Evolutionary conservation across 1,140 invertebrate species (phyloP), one percentile per base, ranked within the genome.

Genomic region (Caenorhabditis elegans): DNA sequence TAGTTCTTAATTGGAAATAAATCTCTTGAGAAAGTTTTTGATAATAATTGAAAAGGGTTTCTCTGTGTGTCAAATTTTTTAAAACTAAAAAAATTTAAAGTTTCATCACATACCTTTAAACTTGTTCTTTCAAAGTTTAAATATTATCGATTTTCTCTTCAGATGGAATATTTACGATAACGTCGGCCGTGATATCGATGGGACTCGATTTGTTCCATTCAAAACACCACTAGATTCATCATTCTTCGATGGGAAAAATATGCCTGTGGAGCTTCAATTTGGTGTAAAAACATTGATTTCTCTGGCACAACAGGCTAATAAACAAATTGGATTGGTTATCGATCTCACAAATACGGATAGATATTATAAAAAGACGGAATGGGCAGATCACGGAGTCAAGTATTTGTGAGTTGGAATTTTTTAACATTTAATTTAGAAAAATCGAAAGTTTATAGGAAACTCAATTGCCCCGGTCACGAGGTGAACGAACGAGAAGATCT

Each of bases 291-390:
- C 24, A 6, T 19, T 48, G 43, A 48, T 77, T 22, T 6, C n/a
- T 13, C 11, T 51, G 77, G 77, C 82, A 17, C n/a, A 77, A n/a
- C 31, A 79, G 15, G 78, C 76, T 4, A 39, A 49, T n/a, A 78
- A 78, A 48, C 53, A 55, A 17, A 78, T 94, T 47, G 93, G 93
- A 76, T 89, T 92, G 46, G 91, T 94, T 22, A 91, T 94, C 53
- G 93, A 94, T 87, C 87, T 94, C 65, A 94, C 93, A 34, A 93
- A 93, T 84, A 94, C 93, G 0, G 86, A 85, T 48, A 91, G 92
- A 70, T 94, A 94, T 87, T 94, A 94, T 87, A 87, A 92, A 83
- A 87, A 87, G 31, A 81, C 90, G 82, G 93, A 84, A 31, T 87
- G 87, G 78, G 36, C 28, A 6, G 46, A 87, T 10, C 84, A 83